Base-by-base conservation (phyloP, 2,797 vertebrate genomes). In the Falco peregrinus region DNA sequence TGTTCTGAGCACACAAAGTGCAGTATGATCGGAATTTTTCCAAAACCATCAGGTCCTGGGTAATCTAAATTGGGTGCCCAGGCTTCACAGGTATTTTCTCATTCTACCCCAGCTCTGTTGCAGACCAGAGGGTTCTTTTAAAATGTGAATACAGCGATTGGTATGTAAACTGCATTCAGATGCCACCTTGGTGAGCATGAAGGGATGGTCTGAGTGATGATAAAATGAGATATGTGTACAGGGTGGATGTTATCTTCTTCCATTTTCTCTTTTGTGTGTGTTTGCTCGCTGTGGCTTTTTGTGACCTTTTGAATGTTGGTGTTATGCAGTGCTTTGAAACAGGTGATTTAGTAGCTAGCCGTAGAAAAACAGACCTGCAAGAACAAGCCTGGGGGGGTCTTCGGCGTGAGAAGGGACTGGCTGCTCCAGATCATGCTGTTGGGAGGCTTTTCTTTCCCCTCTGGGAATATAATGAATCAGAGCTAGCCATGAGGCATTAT, bases 31-130 rank as follows among this genome's bases (percentile, higher is more conserved):
- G 9, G 22, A 81, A 64, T 4, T 51, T 13, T 61, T 80, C 9
- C 1, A 29, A 64, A 81, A 83, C 21, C 48, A 56, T 26, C 26
- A 53, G 0, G 0, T 37, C 41, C 25, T n/a, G 37, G n/a, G 47
- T 25, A 61, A 71, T 48, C 73, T n/a, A 73, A 71, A 43, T 12
- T 33, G 31, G 50, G 22, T 59, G 53, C 50, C 24, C 33, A 54
- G 64, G 22, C 15, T 80, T 56, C 17, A 5, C 20, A 20, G 33
- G 16, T 45, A 20, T 18, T 53, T 57, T 71, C 67, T 28, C 29
- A 50, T 54, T 61, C 29, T 47, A 61, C 12, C 1, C 11, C 39
- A 63, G 33, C 43, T 77, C 47, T 77, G 47, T 17, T 53, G 51
- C 29, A 81, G 64, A 81, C 4, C 15, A 86, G 29, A 57, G 10